These are phyloP conservation scores for Acanthosepion esculentum DNA, from an alignment of 2,888 invertebrate genomes.

Conservation along the genomic window DNA sequence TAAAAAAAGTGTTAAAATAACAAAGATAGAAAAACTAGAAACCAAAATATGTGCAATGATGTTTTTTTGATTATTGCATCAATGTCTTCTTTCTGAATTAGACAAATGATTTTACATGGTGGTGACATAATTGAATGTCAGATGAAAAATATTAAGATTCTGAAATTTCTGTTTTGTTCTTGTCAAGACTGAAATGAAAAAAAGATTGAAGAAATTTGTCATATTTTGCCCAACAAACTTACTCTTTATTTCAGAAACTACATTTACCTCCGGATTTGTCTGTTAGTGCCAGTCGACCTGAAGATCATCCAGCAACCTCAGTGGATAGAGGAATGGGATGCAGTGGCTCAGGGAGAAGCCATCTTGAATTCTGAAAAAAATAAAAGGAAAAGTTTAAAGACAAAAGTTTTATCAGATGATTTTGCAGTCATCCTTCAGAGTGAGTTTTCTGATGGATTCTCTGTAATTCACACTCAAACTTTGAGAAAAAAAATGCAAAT, in stretches of 20 bases:
- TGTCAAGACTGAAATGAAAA: background rate
- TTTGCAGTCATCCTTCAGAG: background rate
- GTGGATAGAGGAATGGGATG: conserved; percentile 55
- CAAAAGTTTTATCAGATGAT: background rate
- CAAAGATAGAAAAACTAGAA: too few species aligned
- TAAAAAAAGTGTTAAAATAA: too few species aligned
- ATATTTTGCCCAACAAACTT: background rate
- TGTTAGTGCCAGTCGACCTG: conserved; percentile 69
- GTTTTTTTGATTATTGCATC: too few species aligned
- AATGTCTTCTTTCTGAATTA: too few species aligned
- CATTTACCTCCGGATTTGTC: conserved; percentile 74
- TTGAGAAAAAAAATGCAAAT: background rate
- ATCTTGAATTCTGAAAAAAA: conserved; percentile 63
- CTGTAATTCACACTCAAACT: background rate
- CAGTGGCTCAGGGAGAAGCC: conserved; percentile 53
- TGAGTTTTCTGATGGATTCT: background rate
- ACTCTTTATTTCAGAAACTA: conserved; percentile 65
- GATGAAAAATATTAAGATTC: background rate
- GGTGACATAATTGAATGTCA: too few species aligned
- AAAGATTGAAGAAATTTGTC: background rate
- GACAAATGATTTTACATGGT: too few species aligned
- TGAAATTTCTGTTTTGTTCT: background rate
- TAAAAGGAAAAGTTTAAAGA: conserved; percentile 37
- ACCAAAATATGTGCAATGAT: too few species aligned
- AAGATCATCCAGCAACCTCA: conserved; percentile 65